Evolutionary conservation across 2,888 invertebrate genomes (phyloP).

Genomic region (Oscheius sp.): DNA sequence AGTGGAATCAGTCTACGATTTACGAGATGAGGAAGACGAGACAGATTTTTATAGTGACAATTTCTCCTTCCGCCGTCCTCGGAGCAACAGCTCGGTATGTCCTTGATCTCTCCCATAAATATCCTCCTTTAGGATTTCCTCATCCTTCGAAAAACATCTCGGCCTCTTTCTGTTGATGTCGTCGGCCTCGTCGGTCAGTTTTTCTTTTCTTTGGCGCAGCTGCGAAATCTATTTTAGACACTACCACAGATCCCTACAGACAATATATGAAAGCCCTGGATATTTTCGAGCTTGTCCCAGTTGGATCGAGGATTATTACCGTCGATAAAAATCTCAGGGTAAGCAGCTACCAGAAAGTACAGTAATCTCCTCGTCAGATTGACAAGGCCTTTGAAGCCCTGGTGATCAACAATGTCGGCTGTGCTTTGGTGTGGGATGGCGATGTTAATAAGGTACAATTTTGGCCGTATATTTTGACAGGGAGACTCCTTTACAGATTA

Average conservation of each 20-base stretch:
- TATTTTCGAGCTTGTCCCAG: conserved; percentile 57
- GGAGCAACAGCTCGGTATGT: conserved; percentile 57
- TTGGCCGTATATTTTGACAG: neutral
- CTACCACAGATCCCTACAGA: conserved; percentile 56
- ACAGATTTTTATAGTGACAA: conserved; percentile 59
- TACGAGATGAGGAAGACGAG: conserved; percentile 42
- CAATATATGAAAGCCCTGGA: conserved; percentile 63
- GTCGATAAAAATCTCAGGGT: conserved; percentile 16
- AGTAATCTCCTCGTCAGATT: conserved; percentile 32
- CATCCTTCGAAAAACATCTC: conserved; percentile 61
- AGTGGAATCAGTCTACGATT: conserved; percentile 54
- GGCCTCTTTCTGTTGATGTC: conserved; percentile 62
- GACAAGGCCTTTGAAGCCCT: conserved; percentile 51
- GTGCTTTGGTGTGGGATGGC: conserved; percentile 54
- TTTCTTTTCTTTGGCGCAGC: neutral
- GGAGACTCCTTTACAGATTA: conserved; percentile 31
- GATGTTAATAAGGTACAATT: conserved; percentile 35
- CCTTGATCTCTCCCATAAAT: too few relatives aligned
- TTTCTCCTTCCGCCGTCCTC: conserved; percentile 52
- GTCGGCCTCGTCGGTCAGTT: conserved; percentile 60
- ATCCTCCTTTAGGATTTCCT: conserved; percentile 44
- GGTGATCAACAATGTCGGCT: conserved; percentile 48
- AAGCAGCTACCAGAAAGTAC: neutral
- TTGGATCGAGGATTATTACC: conserved; percentile 45
- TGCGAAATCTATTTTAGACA: neutral